Evolutionary conservation across 2,888 invertebrate species (phyloP).

Genomic region (Tipula confusa): DNA sequence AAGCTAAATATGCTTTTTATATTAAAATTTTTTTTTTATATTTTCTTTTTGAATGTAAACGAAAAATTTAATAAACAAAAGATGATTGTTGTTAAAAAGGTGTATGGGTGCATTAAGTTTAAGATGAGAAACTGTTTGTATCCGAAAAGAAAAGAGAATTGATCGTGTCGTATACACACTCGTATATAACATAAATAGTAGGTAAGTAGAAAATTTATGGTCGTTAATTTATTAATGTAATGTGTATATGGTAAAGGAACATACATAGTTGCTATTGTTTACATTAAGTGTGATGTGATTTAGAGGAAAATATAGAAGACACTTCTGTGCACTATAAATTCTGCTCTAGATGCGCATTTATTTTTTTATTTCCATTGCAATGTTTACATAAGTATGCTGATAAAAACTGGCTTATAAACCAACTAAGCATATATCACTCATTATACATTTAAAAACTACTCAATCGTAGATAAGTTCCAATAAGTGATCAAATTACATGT

Average conservation of each 20-base stretch:
- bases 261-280: background rate
- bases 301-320: background rate
- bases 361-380: background rate
- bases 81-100: background rate
- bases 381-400: background rate
- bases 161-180: background rate
- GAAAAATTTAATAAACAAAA: background rate
- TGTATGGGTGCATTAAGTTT: background rate
- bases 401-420: background rate
- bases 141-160: constrained; percentile 4
- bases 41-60: background rate
- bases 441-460: too few species aligned
- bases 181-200: background rate
- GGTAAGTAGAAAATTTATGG: background rate
- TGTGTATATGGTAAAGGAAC: background rate
- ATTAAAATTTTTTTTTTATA: background rate
- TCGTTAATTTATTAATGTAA: background rate
- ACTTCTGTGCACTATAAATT: background rate
- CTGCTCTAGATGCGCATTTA: background rate
- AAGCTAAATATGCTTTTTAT: constrained; percentile 3
- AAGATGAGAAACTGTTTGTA: background rate
- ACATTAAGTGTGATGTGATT: background rate
- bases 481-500: too few species aligned
- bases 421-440: background rate
- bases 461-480: too few species aligned